Evolutionary conservation across 2,888 invertebrate species (phyloP).

Genomic region (Lepetodrilus schrolli): DNA sequence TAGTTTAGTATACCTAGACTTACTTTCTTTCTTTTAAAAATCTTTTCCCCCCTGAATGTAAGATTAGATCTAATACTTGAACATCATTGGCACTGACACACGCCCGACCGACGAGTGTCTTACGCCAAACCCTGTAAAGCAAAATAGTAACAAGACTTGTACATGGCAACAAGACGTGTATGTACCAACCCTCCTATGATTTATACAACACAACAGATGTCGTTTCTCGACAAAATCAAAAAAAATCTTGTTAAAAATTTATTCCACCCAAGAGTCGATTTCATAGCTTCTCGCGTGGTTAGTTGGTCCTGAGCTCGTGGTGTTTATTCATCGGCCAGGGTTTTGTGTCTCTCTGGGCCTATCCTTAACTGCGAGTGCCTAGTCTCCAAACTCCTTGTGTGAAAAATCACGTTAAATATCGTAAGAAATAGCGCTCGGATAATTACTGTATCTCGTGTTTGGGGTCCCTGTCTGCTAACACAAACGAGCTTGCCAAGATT

Average conservation of each 20-base stretch:
- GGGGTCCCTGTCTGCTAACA: slow-evolving; percentile 3
- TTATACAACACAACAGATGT: neutral
- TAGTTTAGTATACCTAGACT: too few species aligned
- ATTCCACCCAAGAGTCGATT: neutral
- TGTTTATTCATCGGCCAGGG: neutral
- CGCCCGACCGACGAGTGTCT: too few species aligned
- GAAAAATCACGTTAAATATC: slow-evolving; percentile 49
- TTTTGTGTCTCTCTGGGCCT: neutral
- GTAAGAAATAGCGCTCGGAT: slow-evolving; percentile 18
- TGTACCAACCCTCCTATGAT: too few species aligned
- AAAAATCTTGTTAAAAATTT: neutral
- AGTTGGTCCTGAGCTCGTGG: neutral
- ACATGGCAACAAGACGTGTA: too few species aligned
- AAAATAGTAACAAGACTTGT: too few species aligned
- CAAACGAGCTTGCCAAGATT: slow-evolving; percentile 17
- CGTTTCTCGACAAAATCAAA: neutral
- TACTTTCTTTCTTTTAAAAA: too few species aligned
- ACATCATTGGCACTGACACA: too few species aligned
- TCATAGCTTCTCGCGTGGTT: neutral
- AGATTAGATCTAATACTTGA: too few species aligned
- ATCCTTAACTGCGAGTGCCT: slow-evolving; percentile 15
- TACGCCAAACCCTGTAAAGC: too few species aligned
- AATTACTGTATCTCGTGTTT: slow-evolving; percentile 13
- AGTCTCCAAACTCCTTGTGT: slow-evolving; percentile 47
- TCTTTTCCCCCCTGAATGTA: too few species aligned